Base-by-base conservation (phyloP, 2,888 invertebrate genomes). In the Morinoia aosen region DNA sequence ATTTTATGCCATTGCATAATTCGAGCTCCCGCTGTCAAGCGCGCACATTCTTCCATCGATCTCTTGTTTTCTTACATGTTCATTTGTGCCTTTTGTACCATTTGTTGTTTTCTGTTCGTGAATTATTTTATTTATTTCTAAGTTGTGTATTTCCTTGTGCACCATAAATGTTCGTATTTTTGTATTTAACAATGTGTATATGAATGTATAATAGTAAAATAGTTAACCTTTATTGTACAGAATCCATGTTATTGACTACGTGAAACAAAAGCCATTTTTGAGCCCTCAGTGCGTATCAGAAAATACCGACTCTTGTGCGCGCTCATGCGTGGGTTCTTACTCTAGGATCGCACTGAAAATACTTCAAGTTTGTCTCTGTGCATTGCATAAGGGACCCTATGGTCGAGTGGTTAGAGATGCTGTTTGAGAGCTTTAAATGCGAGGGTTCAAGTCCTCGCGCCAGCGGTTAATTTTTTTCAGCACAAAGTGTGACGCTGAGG, bases 161-260 rank as follows among this genome's bases (percentile, higher is more conserved):
- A 90, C 90, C 48, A 48, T 90, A 90, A 90, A 90, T 90, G 90
- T 39, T 48, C 90, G 90, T 90, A 90, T 90, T 90, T 90, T 90
- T 48, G 90, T 90, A 90, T 90, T 90, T 90, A 40, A 90, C 90
- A 90, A 14, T 90, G 90, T 90, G 90, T 90, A 90, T 90, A 90
- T 90, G 90, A 40, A 90, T 48, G 90, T 90, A 90, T 90, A 40
- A 90, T 90, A 90, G 90, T 90, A 48, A 90, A 33, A 90, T 90
- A 90, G 40, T 48, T 90, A 19, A 90, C 39, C 90, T 90, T 90
- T 90, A 90, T 90, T 90, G 90, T 90, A 90, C 90, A 90, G 90
- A 90, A 40, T 40, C 12, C 39, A 19, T 90, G 90, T 90, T 90
- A 90, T 90, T 76, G 76, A 76, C 76, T 33, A 33, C 25, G 76